Percentiles rank a stretch among this genome's conserved stretches.
phyloP scores from a whole-genome alignment of 2,113 vertebrate genomes.

The Dromiciops gliroides region DNA sequence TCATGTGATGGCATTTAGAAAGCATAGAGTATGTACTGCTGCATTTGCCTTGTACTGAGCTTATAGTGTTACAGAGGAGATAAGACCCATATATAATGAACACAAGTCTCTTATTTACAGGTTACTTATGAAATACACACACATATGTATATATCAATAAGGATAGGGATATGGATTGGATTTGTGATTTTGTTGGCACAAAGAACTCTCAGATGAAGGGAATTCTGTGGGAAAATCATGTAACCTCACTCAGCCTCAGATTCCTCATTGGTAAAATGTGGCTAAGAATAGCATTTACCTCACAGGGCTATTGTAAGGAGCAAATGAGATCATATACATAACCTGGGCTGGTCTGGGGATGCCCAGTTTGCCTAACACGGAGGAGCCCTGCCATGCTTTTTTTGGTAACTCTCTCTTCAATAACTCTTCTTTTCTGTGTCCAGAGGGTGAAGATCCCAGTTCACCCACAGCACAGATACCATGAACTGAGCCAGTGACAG shows the following conservation, averaged over 20 bases:
- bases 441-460: not conserved
- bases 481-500: not conserved
- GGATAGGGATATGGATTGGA: not conserved
- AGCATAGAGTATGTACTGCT: fast-evolving
- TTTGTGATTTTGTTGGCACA: not conserved
- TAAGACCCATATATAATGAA: not conserved
- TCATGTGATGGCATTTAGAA: not conserved
- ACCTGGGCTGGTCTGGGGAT: not conserved
- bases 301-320: not conserved
- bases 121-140: not conserved
- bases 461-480: not conserved
- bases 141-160: not conserved
- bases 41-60: not conserved
- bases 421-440: not conserved
- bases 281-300: not conserved
- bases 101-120: not conserved
- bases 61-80: not conserved
- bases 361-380: not conserved
- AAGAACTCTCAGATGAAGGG: not conserved
- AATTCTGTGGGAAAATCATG: not conserved
- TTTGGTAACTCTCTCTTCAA: not conserved
- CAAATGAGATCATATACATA: not conserved
- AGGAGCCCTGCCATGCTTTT: not conserved
- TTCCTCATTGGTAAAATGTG: not conserved
- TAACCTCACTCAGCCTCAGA: not conserved